Conservation (phyloP, 2,113 vertebrate species). For the Cisticola juncidis region DNA sequence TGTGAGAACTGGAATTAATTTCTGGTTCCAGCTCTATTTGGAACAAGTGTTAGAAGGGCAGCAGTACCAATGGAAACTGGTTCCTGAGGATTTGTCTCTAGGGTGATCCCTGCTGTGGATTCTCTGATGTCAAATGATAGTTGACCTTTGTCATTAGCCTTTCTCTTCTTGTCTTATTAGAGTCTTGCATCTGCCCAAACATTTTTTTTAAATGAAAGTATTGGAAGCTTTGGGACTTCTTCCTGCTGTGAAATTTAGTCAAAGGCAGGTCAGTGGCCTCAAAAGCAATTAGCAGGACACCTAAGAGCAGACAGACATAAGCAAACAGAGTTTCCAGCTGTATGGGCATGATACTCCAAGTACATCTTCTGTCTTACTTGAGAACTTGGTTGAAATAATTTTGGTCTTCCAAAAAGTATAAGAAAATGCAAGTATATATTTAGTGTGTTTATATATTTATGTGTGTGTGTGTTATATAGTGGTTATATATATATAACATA, state of each 20-base stretch:
- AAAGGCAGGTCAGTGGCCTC: neutral
- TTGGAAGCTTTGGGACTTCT: conserved; percentile 9
- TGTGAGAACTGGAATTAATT: conserved; percentile 44
- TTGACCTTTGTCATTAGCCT: conserved; percentile 50
- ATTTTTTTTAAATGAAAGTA: neutral
- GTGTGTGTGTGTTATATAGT: neutral
- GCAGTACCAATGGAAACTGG: neutral
- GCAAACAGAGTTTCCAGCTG: neutral
- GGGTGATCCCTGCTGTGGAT: conserved; percentile 14
- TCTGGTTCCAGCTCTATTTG: neutral
- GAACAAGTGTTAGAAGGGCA: neutral
- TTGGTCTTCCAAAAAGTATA: neutral
- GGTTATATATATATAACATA: neutral
- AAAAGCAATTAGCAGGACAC: neutral
- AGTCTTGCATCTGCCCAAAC: neutral
- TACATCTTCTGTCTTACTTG: neutral
- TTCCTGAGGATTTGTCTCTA: conserved; percentile 12
- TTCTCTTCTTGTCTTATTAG: neutral
- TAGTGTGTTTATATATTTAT: neutral
- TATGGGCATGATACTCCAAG: neutral
- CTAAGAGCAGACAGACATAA: neutral
- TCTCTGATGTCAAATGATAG: neutral
- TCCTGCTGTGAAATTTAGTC: conserved; percentile 3
- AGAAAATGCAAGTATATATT: neutral
- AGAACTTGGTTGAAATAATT: neutral